A percentile compares a stretch with the other conserved stretches of the same genome.
Conservation (phyloP, 2,797 vertebrate species). For the Gephyroberyx darwinii region DNA sequence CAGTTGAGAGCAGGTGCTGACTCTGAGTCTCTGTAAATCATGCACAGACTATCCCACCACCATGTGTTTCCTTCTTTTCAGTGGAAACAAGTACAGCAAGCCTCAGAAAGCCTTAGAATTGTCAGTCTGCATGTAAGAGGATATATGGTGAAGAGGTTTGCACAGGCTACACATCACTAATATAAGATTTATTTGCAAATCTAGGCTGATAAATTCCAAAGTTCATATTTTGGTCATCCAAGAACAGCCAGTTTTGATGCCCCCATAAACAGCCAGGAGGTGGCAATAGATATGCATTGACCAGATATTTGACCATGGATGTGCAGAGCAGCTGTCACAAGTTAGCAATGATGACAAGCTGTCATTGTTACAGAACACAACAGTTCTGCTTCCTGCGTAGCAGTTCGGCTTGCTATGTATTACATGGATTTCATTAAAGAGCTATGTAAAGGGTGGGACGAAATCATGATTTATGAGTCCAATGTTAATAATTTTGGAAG, state of each 20-base stretch:
- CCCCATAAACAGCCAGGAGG: slow-evolving; percentile 58
- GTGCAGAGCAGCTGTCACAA: slow-evolving; percentile 1
- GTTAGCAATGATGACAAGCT: slow-evolving; percentile 5
- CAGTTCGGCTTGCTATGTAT: background rate
- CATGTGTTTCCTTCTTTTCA: slow-evolving; percentile 57
- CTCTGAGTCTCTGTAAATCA: slow-evolving; percentile 60
- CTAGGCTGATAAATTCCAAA: background rate
- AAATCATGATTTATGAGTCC: background rate
- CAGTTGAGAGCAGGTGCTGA: slow-evolving; percentile 75
- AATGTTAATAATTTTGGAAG: too few relatives aligned
- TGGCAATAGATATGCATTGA: slow-evolving; percentile 56
- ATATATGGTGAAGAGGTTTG: background rate
- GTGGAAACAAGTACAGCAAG: slow-evolving; percentile 25
- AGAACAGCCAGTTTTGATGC: background rate
- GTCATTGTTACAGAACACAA: slow-evolving; percentile 10
- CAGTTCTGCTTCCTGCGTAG: background rate
- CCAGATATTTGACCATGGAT: slow-evolving; percentile 30
- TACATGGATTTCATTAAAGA: background rate
- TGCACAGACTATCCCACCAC: slow-evolving; percentile 41
- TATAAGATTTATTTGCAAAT: slow-evolving; percentile 4
- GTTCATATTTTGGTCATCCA: background rate
- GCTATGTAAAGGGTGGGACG: background rate
- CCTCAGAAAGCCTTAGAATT: slow-evolving; percentile 17
- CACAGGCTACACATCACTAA: background rate
- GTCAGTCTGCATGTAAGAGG: background rate